These are phyloP conservation scores for Rhynchopsitta pachyrhyncha DNA, from an alignment of 2,113 vertebrate genomes.

Conservation along the genomic window DNA sequence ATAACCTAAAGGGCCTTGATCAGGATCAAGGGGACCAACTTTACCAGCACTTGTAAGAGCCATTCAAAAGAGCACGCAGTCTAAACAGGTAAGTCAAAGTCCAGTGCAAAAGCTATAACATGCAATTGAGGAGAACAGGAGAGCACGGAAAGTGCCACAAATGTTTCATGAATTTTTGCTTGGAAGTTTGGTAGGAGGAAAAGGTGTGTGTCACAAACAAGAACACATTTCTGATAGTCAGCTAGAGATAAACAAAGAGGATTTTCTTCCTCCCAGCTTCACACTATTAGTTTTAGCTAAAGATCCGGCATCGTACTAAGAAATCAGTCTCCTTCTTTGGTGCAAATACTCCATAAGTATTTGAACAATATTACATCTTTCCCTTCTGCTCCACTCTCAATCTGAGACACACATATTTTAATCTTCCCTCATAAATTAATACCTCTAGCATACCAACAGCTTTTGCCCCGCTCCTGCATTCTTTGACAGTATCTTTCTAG, in stretches of 20 bases:
- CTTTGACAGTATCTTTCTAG: not conserved
- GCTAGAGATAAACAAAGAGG: not conserved
- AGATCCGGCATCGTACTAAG: not conserved
- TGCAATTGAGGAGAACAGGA: not conserved
- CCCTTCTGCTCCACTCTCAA: not conserved
- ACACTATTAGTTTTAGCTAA: not conserved
- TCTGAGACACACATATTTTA: not conserved
- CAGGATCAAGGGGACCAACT: not conserved
- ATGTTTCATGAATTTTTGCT: not conserved
- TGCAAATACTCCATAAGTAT: not conserved
- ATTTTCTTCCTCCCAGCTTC: not conserved
- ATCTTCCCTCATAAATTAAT: constrained; percentile 37
- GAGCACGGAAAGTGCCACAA: not conserved
- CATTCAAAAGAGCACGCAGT: not conserved
- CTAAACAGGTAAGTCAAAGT: not conserved
- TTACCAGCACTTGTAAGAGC: not conserved
- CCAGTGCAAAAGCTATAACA: not conserved
- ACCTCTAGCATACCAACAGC: not conserved
- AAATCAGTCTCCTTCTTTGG: not conserved
- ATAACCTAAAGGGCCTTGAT: constrained; percentile 22
- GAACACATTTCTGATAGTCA: not conserved
- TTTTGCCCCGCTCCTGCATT: not conserved
- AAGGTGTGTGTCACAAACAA: not conserved
- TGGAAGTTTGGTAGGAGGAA: not conserved
- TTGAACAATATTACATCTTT: not conserved